Base-by-base conservation (phyloP, 2,888 invertebrate genomes). In the Tuberolachnus salignus region DNA sequence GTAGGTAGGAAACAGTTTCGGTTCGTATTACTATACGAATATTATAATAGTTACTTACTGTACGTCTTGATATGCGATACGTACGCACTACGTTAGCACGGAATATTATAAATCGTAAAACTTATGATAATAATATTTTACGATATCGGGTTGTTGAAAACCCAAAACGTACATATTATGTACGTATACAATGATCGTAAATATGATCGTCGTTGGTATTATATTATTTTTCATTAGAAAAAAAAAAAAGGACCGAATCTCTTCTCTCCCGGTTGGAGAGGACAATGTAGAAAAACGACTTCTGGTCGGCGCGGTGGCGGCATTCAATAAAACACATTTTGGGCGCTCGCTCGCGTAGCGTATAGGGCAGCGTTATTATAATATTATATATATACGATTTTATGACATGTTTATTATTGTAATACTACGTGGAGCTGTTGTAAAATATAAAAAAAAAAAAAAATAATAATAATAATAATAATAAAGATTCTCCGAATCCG, bases 221-320 rank as follows among this genome's bases (percentile, higher is more conserved):
- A 34, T 34, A 34, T 34, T 34, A 67, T 19, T 13, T 59, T 42
- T 59, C 34, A 59, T 59, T 51, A 61, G 16, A 59, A 69, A 59
- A 66, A 26, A 46, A n/a, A 49, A 59, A 57, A 74, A 21, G 0
- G 3, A 21, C 46, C 26, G 19, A 66, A 64, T 34, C 21, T 42
- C 42, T 1, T 34, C 34, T 34, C n/a, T n/a, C n/a, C n/a, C n/a
- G n/a, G n/a, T n/a, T n/a, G 34, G 6, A 3, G 78, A 42, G 69
- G 67, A 78, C 78, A 78, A 78, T 78, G 78, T 78, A 59, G 78
- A 78, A 78, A 78, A 69, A 78, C 78, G 78, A 78, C 78, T 78
- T 78, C 78, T 78, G 78, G 78, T 78, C 78, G 67, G 49, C 72
- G 71, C 75, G 57, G 57, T 59, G 72, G 61, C 23, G 59, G 72